phyloP scores from a whole-genome alignment of 1,140 invertebrate genomes.

The Brachionus manjavacas region DNA sequence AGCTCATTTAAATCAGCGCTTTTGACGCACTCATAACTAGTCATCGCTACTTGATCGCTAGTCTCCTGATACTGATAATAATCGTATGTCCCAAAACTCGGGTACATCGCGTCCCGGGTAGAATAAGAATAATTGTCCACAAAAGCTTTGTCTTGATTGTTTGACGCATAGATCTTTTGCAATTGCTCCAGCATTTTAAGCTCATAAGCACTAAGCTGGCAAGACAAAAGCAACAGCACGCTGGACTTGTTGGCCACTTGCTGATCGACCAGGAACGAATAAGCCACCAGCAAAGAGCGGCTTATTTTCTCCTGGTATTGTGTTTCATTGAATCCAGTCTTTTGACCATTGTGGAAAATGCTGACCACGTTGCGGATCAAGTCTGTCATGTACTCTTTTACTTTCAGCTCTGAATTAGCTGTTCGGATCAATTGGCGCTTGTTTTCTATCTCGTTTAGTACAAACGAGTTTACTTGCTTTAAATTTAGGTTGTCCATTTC shows the following conservation, averaged over 20 bases:
- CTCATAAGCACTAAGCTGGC: conserved; percentile 12
- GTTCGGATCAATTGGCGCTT: neutral
- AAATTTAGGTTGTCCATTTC: neutral
- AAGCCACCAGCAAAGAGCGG: neutral
- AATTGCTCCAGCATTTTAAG: neutral
- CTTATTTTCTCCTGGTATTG: conserved; percentile 27
- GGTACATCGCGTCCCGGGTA: neutral
- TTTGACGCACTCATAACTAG: neutral
- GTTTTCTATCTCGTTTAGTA: conserved; percentile 11
- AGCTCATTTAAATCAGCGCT: conserved; percentile 23
- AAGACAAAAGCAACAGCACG: neutral
- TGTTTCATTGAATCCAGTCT: neutral
- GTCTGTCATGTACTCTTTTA: conserved; percentile 32
- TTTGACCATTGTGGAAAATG: conserved; percentile 24
- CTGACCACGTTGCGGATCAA: neutral
- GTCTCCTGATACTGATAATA: conserved; percentile 19
- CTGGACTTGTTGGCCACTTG: neutral
- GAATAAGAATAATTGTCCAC: neutral
- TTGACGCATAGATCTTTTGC: conserved; percentile 24
- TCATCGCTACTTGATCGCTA: neutral
- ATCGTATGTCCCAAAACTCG: neutral
- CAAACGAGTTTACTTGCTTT: neutral
- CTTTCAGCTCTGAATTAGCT: neutral
- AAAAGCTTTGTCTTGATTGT: neutral
- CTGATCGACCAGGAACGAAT: conserved; percentile 20